Evolutionary conservation across 2,113 vertebrate species (phyloP), one percentile per base, ranked within the genome.

Genomic region (Panurus biarmicus): DNA sequence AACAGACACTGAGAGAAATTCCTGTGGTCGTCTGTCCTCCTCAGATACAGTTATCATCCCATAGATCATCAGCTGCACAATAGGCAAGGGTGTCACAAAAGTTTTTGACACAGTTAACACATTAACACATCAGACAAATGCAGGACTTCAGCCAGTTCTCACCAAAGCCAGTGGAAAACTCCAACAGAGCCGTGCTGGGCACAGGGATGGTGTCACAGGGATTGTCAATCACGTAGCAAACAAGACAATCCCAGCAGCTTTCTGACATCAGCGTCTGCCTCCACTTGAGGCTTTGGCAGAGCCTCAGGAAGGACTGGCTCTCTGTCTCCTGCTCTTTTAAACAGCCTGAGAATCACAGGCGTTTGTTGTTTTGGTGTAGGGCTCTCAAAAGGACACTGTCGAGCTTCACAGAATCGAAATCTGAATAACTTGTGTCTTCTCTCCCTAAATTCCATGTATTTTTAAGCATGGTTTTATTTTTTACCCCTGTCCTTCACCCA

Each of bases 251-350:
- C 66, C 87, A 82, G 92, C 94, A 96, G 91, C 73, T 86, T 87
- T 97, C 93, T 93, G 91, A 96, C 96, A 96, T 93, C 87, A 95
- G 79, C 9, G 80, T 94, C 93, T 96, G 95, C 89, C 87, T 94
- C 87, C 75, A 85, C 85, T 94, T 25, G 76, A 85, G 85, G 88
- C 91, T 96, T 96, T 96, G 96, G 96, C 94, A 96, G 81, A 87
- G 69, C 47, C 53, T 92, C 62, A 33, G 64, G 25, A 64, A 93
- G 72, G 85, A 75, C 45, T 92, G 93, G 73, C 40, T 94, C 29
- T 85, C 44, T 50, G 82, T 80, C 66, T 92, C 76, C 75, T 40
- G 58, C 38, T 82, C 89, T 88, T 87, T 94, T 60, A 81, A 87
- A 54, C 66, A 92, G 56, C 45, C 83, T 75, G 85, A 85, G 87